A percentile compares a stretch with the other conserved stretches of the same genome.
These are phyloP conservation scores for Melanerpes aurifrons DNA, from an alignment of 2,113 vertebrate species.

Conservation along the genomic window DNA sequence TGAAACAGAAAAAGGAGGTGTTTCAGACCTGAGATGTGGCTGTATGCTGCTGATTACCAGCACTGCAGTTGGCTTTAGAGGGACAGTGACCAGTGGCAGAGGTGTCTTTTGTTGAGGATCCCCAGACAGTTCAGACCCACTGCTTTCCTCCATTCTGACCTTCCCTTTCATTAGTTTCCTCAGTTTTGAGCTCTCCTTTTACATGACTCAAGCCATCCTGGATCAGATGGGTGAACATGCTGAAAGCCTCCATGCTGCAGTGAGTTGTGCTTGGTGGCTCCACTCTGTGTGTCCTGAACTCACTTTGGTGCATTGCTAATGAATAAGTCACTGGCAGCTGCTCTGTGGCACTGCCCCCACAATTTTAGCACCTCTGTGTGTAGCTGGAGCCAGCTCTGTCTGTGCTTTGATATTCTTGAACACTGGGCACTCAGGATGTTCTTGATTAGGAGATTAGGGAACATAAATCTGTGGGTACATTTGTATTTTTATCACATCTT, in stretches of 20 bases:
- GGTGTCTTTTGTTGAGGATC: background rate
- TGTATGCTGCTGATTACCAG: background rate
- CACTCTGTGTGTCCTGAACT: background rate
- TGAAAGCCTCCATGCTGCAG: background rate
- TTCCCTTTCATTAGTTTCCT: background rate
- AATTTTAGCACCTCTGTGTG: background rate
- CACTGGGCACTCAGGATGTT: background rate
- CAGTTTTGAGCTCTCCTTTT: background rate
- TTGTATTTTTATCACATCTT: background rate
- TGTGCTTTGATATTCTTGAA: background rate
- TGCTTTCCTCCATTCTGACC: background rate
- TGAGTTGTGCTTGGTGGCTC: background rate
- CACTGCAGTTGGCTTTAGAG: background rate
- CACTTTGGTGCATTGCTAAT: background rate
- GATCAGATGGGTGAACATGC: background rate
- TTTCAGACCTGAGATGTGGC: background rate
- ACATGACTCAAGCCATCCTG: background rate
- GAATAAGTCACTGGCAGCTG: background rate
- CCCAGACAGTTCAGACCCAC: background rate
- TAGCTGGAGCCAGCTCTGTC: background rate
- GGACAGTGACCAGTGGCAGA: background rate
- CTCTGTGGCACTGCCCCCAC: background rate
- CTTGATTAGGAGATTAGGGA: background rate
- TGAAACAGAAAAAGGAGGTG: background rate
- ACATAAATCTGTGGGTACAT: background rate